Base-by-base conservation (phyloP, 2,797 vertebrate genomes). In the Bradypodion ventrale region DNA sequence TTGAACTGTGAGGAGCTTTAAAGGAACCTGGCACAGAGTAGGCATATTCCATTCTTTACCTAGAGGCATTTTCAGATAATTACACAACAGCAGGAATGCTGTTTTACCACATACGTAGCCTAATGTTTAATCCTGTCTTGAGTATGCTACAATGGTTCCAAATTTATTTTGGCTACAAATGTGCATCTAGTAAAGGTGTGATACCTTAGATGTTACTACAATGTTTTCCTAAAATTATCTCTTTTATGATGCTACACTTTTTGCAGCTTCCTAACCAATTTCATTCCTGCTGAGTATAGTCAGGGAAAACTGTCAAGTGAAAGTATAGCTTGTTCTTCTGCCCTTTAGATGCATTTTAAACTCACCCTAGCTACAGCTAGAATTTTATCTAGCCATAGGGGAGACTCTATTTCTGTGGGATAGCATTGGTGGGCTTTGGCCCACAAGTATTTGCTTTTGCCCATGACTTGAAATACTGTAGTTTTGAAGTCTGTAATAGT, bases 241-340 rank as follows among this genome's bases (percentile, higher is more conserved):
- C 65, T 49, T 82, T 85, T 85, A 82, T 65, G 69, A 82, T 85
- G 81, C 84, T 85, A 49, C 32, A 65, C 78, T 63, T 72, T n/a
- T 79, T 91, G 60, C 35, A 85, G 87, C 76, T 78, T 52, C 4
- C 62, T 65, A 60, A 60, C 90, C 79, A 42, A 74, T 89, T 83
- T 80, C 84, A 78, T 91, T 94, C 89, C 86, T 79, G 82, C 78
- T 27, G 83, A 87, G 63, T 70, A 32, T 7, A 12, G 72, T 15
- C 69, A 40, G 89, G 91, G 60, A 75, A 86, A 76, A 70, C 79
- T 82, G 78, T 77, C 84, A 82, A 52, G 73, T 77, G 82, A 85
- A 85, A 70, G 79, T 80, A 82, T 85, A 82, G 73, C 32, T 77
- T 73, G 85, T 81, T 85, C 79, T 62, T 77, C 65, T 85, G 84